Evolutionary conservation across 2,888 invertebrate species (phyloP).

Genomic region (Gymnosoma rotundatum): DNA sequence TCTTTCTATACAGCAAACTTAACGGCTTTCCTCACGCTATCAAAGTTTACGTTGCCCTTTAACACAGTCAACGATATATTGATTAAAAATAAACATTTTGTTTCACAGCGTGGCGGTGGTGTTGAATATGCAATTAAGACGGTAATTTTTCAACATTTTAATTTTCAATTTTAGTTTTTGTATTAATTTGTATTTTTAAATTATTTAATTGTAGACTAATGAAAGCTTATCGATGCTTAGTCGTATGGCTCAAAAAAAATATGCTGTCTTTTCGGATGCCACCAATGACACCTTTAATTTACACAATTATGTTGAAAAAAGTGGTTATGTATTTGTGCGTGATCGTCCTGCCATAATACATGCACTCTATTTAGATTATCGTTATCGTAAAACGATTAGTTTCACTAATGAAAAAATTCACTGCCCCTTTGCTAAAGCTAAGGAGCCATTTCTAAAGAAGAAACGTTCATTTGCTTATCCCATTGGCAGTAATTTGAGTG

Average conservation of each 20-base stretch:
- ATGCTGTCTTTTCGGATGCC: constrained; percentile 79
- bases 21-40: constrained; percentile 93
- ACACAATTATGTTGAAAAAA: constrained; percentile 82
- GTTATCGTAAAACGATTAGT: constrained; percentile 84
- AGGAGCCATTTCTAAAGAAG: constrained; percentile 86
- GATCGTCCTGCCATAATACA: constrained; percentile 88
- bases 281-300: constrained; percentile 82
- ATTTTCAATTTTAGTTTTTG: background rate
- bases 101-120: constrained; percentile 87
- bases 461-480: constrained; percentile 89
- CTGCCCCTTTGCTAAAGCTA: constrained; percentile 90
- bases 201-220: constrained; percentile 75
- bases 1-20: constrained; percentile 96
- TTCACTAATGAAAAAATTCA: constrained; percentile 85
- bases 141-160: constrained; percentile 82
- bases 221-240: constrained; percentile 79
- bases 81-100: constrained; percentile 87
- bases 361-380: constrained; percentile 88
- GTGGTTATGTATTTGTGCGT: constrained; percentile 86
- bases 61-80: constrained; percentile 87
- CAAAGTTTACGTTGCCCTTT: constrained; percentile 91
- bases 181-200: background rate
- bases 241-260: constrained; percentile 79
- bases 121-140: constrained; percentile 86
- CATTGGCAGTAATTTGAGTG: constrained; percentile 84